Evolutionary conservation across 64 coral and sea anemone species (phyloP).

Genomic region (Pocillopora damicornis): DNA sequence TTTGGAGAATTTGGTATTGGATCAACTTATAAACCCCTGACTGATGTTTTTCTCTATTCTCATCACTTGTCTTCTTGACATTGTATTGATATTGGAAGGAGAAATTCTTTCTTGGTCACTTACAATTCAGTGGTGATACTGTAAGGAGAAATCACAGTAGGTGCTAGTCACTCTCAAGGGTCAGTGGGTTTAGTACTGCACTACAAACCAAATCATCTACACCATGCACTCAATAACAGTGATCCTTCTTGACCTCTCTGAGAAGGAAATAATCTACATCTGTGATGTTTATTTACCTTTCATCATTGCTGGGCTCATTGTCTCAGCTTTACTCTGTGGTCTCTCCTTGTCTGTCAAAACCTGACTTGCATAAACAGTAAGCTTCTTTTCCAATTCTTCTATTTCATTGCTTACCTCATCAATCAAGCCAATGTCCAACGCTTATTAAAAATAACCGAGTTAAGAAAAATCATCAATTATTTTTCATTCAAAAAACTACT

Average conservation of each 20-base stretch:
- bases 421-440: constrained; percentile 70
- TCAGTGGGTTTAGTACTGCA: too few relatives aligned
- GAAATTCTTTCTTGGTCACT: too few relatives aligned
- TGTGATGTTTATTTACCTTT: constrained; percentile 20
- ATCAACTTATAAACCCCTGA: too few relatives aligned
- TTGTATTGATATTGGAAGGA: too few relatives aligned
- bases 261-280: neutral
- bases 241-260: neutral
- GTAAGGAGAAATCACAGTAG: too few relatives aligned
- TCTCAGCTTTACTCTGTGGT: neutral
- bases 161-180: too few relatives aligned
- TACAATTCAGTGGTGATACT: too few relatives aligned
- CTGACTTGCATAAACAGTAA: constrained; percentile 32
- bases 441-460: constrained; percentile 7
- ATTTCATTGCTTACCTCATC: constrained; percentile 67
- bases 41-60: too few relatives aligned
- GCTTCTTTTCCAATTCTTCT: constrained; percentile 55
- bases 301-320: constrained; percentile 45
- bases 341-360: constrained; percentile 45
- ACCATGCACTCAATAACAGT: too few relatives aligned
- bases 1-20: too few relatives aligned
- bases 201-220: too few relatives aligned
- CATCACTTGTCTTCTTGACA: too few relatives aligned
- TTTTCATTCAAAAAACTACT: neutral
- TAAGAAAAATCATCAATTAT: neutral